Evolutionary conservation across 2,797 vertebrate species (phyloP).

Genomic region (Xenopus petersii): DNA sequence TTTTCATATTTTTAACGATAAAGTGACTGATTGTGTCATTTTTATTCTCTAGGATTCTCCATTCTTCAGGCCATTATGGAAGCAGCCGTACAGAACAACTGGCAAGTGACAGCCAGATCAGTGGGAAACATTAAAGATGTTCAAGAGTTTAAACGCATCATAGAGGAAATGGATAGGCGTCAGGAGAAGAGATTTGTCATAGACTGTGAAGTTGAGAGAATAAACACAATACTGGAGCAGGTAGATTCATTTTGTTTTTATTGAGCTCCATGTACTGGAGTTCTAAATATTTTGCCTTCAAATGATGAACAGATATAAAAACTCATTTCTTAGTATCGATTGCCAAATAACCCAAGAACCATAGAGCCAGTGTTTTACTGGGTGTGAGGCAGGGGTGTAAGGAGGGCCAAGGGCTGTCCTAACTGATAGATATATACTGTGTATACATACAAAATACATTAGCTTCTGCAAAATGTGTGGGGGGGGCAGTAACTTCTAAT

Average conservation of each 20-base stretch:
- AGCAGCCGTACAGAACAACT: conserved; percentile 96
- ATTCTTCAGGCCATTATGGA: conserved; percentile 99
- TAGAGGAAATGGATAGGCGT: conserved; percentile 97
- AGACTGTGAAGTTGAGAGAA: conserved; percentile 94
- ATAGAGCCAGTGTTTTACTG: too few relatives aligned
- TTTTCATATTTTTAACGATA: conserved; percentile 51
- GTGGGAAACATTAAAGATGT: conserved; percentile 92
- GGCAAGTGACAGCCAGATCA: conserved; percentile 97
- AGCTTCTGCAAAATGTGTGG: too few relatives aligned
- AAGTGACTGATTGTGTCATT: conserved; percentile 51
- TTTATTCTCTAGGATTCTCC: conserved; percentile 81
- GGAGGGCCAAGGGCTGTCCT: too few relatives aligned
- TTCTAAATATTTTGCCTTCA: neutral
- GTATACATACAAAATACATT: too few relatives aligned
- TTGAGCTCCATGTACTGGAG: neutral
- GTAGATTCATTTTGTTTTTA: conserved; percentile 61
- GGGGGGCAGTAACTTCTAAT: too few relatives aligned
- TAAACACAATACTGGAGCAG: conserved; percentile 97
- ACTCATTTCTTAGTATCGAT: too few relatives aligned
- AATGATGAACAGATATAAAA: too few relatives aligned
- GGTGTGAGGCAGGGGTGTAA: too few relatives aligned
- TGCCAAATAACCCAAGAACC: too few relatives aligned
- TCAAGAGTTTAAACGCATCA: conserved; percentile 93
- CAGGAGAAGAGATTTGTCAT: conserved; percentile 97
- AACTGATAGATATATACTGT: too few relatives aligned